Evolutionary conservation across 2,113 vertebrate species (phyloP).

Genomic region (Tragelaphus scriptus): DNA sequence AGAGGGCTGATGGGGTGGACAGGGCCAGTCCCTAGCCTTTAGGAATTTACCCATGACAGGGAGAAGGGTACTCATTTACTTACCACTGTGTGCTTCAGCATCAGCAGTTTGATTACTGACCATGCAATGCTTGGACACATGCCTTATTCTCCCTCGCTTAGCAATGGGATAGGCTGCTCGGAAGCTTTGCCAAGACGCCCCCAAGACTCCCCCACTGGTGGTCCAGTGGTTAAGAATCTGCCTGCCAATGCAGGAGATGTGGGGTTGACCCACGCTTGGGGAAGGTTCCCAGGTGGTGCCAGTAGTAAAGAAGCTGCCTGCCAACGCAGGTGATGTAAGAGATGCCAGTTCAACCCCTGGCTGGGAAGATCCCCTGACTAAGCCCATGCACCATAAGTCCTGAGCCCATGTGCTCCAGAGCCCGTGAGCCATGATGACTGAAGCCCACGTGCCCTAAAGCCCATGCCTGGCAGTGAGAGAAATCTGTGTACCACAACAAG

Average conservation of each 20-base stretch:
- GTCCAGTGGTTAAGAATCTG: background rate
- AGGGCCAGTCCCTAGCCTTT: background rate
- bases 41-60: background rate
- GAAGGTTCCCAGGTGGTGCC: background rate
- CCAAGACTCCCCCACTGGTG: background rate
- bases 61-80: background rate
- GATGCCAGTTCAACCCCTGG: background rate
- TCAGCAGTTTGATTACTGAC: background rate
- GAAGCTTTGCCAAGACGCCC: background rate
- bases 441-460: background rate
- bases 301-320: background rate
- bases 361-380: background rate
- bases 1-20: background rate
- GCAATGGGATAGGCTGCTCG: background rate
- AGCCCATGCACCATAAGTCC: rapidly evolving
- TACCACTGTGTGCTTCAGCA: background rate
- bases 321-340: background rate
- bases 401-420: background rate
- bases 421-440: background rate
- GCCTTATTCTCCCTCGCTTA: background rate
- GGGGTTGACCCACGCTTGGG: background rate
- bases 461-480: background rate
- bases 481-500: background rate
- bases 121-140: rapidly evolving
- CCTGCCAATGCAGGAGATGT: background rate